A percentile compares a stretch with the other conserved stretches of the same genome.
phyloP scores from a whole-genome alignment of 2,797 vertebrate species.

The Perodicticus potto region DNA sequence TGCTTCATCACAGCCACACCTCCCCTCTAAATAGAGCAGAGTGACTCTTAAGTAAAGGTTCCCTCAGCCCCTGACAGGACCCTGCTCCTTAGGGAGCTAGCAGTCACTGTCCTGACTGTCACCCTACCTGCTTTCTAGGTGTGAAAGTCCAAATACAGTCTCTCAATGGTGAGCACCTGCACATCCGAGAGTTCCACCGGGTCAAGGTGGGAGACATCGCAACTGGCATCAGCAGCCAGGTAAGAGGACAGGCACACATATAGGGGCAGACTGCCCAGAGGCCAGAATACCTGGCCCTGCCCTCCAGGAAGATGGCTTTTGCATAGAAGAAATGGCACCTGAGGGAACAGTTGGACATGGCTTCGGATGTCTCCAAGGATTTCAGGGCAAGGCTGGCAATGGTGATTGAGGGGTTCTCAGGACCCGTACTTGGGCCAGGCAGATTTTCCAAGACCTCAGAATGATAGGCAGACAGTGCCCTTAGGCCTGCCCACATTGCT shows the following conservation, averaged over 20 bases:
- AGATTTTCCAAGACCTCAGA: background rate
- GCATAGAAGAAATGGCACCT: background rate
- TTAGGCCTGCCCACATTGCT: background rate
- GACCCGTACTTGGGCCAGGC: background rate
- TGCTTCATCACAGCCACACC: background rate
- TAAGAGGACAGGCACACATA: constrained; percentile 82
- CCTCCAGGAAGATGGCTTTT: background rate
- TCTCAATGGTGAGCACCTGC: constrained; percentile 92
- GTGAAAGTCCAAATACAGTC: constrained; percentile 95
- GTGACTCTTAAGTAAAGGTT: background rate
- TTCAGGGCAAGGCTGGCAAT: background rate
- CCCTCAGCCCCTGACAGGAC: background rate
- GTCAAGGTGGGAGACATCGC: constrained; percentile 97
- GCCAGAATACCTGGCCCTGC: background rate
- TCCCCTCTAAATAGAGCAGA: background rate
- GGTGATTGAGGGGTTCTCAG: background rate
- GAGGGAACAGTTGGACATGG: background rate
- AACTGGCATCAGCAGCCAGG: constrained; percentile 97
- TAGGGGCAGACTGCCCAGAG: background rate
- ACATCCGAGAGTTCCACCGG: constrained; percentile 95
- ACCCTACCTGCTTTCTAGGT: constrained; percentile 88
- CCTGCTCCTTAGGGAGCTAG: background rate
- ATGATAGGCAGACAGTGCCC: background rate
- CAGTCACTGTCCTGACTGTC: background rate
- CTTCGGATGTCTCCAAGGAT: background rate